A percentile compares a stretch with the other conserved stretches of the same genome.
Conservation (phyloP, 2,113 vertebrate genomes). For the Colaptes auratus region DNA sequence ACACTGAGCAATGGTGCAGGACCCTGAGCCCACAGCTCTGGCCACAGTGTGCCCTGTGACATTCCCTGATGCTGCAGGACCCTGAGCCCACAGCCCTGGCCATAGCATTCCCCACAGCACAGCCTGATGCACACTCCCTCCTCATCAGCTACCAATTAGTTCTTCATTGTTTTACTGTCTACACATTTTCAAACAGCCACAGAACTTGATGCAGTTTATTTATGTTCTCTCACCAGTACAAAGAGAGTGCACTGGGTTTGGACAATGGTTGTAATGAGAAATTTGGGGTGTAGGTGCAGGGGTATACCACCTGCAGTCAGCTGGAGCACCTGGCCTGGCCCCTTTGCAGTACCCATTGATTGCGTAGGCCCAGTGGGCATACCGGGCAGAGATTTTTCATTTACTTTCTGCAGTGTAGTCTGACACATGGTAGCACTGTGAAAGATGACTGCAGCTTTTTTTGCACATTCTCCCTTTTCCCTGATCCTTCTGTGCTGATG, state of each 20-base stretch:
- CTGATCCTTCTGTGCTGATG: neutral
- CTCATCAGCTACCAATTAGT: neutral
- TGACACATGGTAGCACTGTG: neutral
- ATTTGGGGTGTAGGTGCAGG: neutral
- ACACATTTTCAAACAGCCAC: neutral
- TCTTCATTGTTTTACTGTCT: neutral
- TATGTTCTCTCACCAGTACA: neutral
- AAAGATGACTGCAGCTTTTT: neutral
- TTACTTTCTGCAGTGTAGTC: neutral
- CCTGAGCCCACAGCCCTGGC: neutral
- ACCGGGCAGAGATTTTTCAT: neutral
- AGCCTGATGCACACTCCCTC: neutral
- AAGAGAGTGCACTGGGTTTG: neutral
- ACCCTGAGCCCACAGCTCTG: neutral
- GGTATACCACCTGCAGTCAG: accelerated
- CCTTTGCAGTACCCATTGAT: neutral
- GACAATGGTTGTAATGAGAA: neutral
- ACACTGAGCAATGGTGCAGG: neutral
- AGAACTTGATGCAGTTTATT: neutral
- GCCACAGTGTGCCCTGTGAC: accelerated
- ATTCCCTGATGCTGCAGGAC: neutral
- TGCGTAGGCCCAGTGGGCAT: neutral
- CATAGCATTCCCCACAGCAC: neutral
- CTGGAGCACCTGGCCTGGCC: neutral
- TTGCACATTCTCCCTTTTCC: neutral